phyloP scores from a whole-genome alignment of 2,888 invertebrate species.

The Acanthoscelides obtectus region DNA sequence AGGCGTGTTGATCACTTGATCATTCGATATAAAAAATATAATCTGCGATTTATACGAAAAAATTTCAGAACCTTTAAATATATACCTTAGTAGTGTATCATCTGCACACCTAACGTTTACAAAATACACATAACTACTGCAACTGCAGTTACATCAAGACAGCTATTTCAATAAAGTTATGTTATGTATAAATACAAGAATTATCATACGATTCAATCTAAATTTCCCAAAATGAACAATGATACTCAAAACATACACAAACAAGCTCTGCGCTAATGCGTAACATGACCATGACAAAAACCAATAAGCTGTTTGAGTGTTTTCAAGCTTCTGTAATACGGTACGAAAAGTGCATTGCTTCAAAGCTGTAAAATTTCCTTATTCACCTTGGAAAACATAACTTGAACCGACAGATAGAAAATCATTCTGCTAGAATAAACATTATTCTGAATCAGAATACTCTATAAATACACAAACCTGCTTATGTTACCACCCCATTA shows the following conservation, averaged over 20 bases:
- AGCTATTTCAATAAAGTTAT: neutral
- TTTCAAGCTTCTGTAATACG: no score
- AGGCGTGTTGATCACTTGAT: slow-evolving; percentile 48
- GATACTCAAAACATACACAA: neutral
- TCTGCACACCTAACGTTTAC: neutral
- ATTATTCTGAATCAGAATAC: neutral
- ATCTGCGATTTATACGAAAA: slow-evolving; percentile 20
- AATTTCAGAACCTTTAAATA: neutral
- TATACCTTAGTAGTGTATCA: neutral
- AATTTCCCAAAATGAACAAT: neutral
- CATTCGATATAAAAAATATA: slow-evolving; percentile 38
- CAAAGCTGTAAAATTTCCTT: no score
- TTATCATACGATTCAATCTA: neutral
- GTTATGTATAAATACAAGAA: neutral
- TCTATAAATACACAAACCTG: no score
- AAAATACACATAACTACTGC: neutral
- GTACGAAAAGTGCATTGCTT: no score
- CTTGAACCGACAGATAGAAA: neutral
- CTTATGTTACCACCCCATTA: neutral
- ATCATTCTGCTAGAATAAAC: neutral
- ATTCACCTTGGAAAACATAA: neutral
- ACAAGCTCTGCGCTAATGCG: no score
- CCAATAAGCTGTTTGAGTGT: no score
- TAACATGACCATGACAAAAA: no score
- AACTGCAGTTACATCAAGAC: neutral